Conservation (phyloP, 2,113 vertebrate genomes). For the Pseudolaguvia tuberculata region DNA sequence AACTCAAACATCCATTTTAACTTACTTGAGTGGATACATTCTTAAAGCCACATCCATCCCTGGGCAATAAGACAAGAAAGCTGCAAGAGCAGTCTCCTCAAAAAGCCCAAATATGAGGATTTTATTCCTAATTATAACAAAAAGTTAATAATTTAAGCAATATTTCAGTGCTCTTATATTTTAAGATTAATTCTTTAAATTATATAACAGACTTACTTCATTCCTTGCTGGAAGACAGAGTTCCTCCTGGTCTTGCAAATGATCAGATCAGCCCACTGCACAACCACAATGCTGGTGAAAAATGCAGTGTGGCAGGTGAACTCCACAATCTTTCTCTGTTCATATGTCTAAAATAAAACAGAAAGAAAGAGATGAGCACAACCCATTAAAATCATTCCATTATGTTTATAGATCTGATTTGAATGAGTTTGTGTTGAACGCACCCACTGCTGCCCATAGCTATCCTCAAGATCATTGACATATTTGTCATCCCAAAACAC, state of each 20-base stretch:
- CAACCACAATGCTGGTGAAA: conserved; percentile 83
- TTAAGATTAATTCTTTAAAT: background rate
- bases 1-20: background rate
- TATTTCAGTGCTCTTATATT: background rate
- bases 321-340: conserved; percentile 85
- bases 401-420: background rate
- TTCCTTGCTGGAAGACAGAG: conserved; percentile 84
- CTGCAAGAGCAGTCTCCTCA: conserved; percentile 54
- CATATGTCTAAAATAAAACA: conserved; percentile 69
- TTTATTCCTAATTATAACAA: conserved; percentile 45
- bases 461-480: conserved; percentile 76
- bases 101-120: conserved; percentile 57
- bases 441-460: conserved; percentile 68
- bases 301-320: conserved; percentile 85
- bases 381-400: background rate
- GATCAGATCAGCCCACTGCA: conserved; percentile 84
- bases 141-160: background rate
- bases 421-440: conserved; percentile 32
- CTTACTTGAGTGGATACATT: conserved; percentile 59
- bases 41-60: conserved; percentile 55
- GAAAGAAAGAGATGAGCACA: background rate
- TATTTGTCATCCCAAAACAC: conserved; percentile 78
- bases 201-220: conserved; percentile 71
- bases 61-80: conserved; percentile 55
- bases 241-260: conserved; percentile 86